Evolutionary conservation across 1,140 invertebrate species (phyloP), one percentile per base, ranked within the genome.

Genomic region (Panagrolaimus sp.): DNA sequence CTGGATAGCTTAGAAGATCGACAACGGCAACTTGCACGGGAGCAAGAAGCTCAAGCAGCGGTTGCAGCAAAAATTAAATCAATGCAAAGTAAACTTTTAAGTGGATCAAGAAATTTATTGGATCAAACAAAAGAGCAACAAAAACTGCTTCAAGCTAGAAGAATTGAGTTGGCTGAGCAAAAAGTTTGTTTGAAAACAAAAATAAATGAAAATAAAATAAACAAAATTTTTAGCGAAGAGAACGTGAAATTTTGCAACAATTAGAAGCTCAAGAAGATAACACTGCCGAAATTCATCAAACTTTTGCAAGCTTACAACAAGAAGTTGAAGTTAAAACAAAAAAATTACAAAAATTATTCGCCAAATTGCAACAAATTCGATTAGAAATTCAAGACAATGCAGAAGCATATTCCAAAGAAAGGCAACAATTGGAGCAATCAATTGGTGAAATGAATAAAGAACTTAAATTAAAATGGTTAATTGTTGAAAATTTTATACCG

Each of bases 401-500:
- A 64, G 90, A 91, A 72, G 89, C 91, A 71, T 90, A 91, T 77
- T 89, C 89, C 65, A 86, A 88, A 61, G 90, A 93, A 75, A 84
- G 91, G 67, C 87, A 90, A 69, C 90, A 92, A 66, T 80, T 92
- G 25, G 90, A 92, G 81, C 87, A 89, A 81, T 89, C 89, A 1
- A 89, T 91, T 75, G 89, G 90, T 79, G 89, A 91, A 74, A 86
- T 93, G 42, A 90, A 89, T 1, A 88, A 89, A 82, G 87, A 88
- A 73, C 81, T 88, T 13, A 88, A 88, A 79, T 81, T 87, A 20
- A 87, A 87, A 77, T 88, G 91, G 79, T 86, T 96, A 9, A 91
- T 96, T 48, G 93, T 97, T 68, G 93, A 97, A 78, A 96, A 96
- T 84, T 98, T 98, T 84, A 92, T 98, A 79, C 93, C 94, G 11